These are phyloP conservation scores for Drosophila flavopinicola DNA, from an alignment of 2,888 invertebrate genomes.

Conservation along the genomic window DNA sequence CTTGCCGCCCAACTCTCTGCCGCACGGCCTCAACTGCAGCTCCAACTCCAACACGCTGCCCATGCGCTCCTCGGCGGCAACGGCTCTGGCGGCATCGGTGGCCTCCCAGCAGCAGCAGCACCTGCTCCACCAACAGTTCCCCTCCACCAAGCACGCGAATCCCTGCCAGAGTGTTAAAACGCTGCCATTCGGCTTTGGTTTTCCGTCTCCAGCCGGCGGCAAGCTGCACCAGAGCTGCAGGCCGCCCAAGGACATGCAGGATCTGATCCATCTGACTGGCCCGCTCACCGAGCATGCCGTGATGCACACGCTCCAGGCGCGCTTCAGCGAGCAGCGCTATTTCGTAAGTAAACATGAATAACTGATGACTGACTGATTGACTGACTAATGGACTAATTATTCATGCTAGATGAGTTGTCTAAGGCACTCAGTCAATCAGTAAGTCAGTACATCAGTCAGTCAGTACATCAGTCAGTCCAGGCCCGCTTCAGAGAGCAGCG, in stretches of 20 bases:
- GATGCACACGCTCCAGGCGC: constrained; percentile 94
- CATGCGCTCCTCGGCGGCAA: constrained; percentile 58
- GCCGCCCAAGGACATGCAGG: constrained; percentile 88
- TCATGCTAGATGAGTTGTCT: too few species aligned
- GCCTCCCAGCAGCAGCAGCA: constrained; percentile 29
- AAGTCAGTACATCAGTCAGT: too few species aligned
- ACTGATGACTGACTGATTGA: not conserved
- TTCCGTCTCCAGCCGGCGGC: constrained; percentile 4
- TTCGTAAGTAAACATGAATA: constrained; percentile 91
- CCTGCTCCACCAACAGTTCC: constrained; percentile 58
- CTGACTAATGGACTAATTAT: too few species aligned
- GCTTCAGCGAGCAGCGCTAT: constrained; percentile 93
- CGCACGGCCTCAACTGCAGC: constrained; percentile 44
- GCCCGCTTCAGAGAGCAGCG: too few species aligned
- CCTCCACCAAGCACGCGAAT: constrained; percentile 77
- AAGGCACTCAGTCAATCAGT: too few species aligned
- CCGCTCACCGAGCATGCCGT: constrained; percentile 97
- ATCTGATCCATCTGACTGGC: constrained; percentile 95
- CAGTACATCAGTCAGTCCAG: too few species aligned
- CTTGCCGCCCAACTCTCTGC: constrained; percentile 51
- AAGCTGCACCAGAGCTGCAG: constrained; percentile 42
- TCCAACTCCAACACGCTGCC: constrained; percentile 57
- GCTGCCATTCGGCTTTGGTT: constrained; percentile 75
- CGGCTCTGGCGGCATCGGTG: constrained; percentile 34
- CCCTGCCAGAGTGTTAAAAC: constrained; percentile 81